Base-by-base conservation (phyloP, 2,888 invertebrate genomes). In the Cancer borealis region DNA sequence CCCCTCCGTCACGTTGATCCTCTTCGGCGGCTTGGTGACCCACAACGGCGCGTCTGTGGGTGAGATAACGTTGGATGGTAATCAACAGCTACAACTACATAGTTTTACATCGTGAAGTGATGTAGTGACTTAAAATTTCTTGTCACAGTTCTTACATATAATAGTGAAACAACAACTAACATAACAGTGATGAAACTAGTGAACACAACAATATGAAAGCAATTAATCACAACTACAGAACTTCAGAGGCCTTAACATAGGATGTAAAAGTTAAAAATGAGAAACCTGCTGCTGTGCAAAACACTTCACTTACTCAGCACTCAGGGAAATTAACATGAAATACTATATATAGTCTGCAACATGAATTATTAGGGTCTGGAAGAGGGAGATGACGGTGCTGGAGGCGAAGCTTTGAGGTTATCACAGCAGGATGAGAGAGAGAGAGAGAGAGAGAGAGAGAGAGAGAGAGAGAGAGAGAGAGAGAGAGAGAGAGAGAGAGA, bases 1-100 rank as follows among this genome's bases (percentile, higher is more conserved):
- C 12, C 87, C 94, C 91, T 95, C 95, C 21, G 84, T 92, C 54
- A 95, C 95, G 60, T 95, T 93, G 87, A 95, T 91, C 49, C 89
- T 54, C 14, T 93, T 88, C 39, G 93, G 93, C 30, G 95, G 95
- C 26, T 79, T 45, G 47, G 84, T 47, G 21, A 92, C 39, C 95
- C 95, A 95, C 87, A 95, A 54, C 0, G 95, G 95, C 8, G 88
- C 90, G 73, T 95, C 95, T 95, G 92, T 14, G 10, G 39, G 46
- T 45, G 54, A 46, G n/a, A 30, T 1, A 30, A 8, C 30, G n/a
- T n/a, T 91, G 49, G n/a, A 54, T 60, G 49, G 21, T 12, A 21
- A 54, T 89, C 45, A 46, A 89, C 47, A 89, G 46, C n/a, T 6
- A 91, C 54, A 91, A 49, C 45, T 91, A 30, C n/a, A 17, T 91